A percentile compares a stretch with the other conserved stretches of the same genome.
Evolutionary conservation across 2,113 vertebrate species (phyloP).

Genomic region (Phrynocephalus versicolor): DNA sequence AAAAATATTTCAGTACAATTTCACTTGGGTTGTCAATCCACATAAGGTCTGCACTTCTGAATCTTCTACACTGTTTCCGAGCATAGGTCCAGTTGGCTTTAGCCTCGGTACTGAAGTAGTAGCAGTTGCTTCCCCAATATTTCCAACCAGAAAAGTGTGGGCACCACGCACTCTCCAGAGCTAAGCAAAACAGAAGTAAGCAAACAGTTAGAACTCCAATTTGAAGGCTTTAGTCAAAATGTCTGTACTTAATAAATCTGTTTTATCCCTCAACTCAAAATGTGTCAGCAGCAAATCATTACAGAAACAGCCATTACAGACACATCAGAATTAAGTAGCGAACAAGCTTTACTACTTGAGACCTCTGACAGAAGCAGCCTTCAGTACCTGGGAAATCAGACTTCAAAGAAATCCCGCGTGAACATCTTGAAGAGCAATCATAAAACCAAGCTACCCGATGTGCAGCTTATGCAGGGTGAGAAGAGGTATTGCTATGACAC

Average conservation of each 20-base stretch:
- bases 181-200: constrained; percentile 10
- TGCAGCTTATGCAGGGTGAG: too few relatives aligned
- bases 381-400: too few relatives aligned
- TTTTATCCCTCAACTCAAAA: neutral
- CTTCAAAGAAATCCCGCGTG: too few relatives aligned
- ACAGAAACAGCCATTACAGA: too few relatives aligned
- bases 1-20: constrained; percentile 16
- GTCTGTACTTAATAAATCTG: neutral
- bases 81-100: neutral
- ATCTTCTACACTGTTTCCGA: constrained; percentile 18
- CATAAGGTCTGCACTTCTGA: constrained; percentile 30
- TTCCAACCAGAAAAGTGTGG: constrained; percentile 28
- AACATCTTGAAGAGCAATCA: too few relatives aligned
- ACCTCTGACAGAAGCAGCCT: too few relatives aligned
- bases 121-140: constrained; percentile 24
- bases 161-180: constrained; percentile 10
- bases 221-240: neutral
- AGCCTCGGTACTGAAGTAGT: constrained; percentile 10
- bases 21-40: constrained; percentile 28
- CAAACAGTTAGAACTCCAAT: neutral
- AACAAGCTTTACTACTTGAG: too few relatives aligned
- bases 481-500: too few relatives aligned
- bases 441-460: too few relatives aligned
- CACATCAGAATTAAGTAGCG: too few relatives aligned
- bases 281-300: neutral